These are phyloP conservation scores for Caenorhabditis zanzibari DNA, from an alignment of 2,888 invertebrate species.

Conservation along the genomic window DNA sequence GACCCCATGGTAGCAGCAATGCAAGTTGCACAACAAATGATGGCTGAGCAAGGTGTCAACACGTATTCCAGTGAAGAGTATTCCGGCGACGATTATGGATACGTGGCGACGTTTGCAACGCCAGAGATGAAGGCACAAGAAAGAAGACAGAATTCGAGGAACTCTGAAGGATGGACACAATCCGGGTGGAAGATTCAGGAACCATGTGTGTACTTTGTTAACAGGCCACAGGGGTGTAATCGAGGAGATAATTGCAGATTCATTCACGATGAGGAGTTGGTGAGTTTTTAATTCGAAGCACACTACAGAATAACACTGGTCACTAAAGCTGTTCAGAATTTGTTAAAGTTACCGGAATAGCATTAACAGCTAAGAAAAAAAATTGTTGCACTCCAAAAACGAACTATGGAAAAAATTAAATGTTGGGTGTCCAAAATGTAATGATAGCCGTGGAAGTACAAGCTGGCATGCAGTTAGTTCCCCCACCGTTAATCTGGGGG, in stretches of 20 bases:
- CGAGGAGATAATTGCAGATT: slow-evolving; percentile 52
- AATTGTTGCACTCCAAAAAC: no score
- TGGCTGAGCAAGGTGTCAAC: not conserved
- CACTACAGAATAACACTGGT: no score
- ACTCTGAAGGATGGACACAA: slow-evolving; percentile 40
- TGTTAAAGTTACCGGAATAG: no score
- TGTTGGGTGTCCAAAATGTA: no score
- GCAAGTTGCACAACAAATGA: slow-evolving; percentile 28
- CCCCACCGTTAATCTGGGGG: no score
- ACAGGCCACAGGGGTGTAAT: slow-evolving; percentile 40
- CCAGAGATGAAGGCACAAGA: slow-evolving; percentile 28
- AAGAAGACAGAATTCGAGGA: slow-evolving; percentile 6
- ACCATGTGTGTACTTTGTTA: slow-evolving; percentile 49
- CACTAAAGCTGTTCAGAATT: no score
- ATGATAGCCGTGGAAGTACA: no score
- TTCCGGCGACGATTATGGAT: not conserved
- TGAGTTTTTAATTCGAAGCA: slow-evolving; percentile 13
- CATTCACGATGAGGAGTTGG: slow-evolving; percentile 53
- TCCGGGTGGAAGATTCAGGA: slow-evolving; percentile 34
- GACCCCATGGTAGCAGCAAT: slow-evolving; percentile 9
- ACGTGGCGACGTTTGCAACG: slow-evolving; percentile 16
- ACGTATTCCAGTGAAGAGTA: slow-evolving; percentile 8
- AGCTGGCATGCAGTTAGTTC: no score
- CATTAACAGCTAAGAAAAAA: no score
- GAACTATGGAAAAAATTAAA: no score